Conservation (phyloP, 1,140 invertebrate species). For the Colletes latitarsis region DNA sequence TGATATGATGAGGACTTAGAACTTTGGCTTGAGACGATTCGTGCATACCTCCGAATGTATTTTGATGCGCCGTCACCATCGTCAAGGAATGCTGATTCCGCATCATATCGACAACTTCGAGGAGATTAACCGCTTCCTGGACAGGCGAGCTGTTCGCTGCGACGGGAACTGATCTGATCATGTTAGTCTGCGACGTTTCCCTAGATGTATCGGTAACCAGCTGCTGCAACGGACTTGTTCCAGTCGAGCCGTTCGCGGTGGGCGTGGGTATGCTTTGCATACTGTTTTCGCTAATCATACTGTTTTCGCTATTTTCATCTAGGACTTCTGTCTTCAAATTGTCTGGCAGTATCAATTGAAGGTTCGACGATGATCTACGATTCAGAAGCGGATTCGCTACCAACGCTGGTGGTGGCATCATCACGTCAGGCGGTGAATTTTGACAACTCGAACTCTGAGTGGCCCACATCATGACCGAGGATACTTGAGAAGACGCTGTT, state of each 20-base stretch:
- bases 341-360: conserved; percentile 78
- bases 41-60: conserved; percentile 72
- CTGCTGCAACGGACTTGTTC: conserved; percentile 73
- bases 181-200: conserved; percentile 66
- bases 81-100: conserved; percentile 73
- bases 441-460: conserved; percentile 65
- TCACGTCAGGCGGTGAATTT: conserved; percentile 70
- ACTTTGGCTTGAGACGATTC: conserved; percentile 76
- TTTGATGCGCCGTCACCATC: conserved; percentile 68
- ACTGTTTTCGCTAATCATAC: conserved; percentile 81
- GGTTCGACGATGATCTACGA: conserved; percentile 74
- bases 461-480: conserved; percentile 76
- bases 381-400: conserved; percentile 72
- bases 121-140: conserved; percentile 71
- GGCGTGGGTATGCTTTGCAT: conserved; percentile 74
- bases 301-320: conserved; percentile 86
- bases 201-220: conserved; percentile 73
- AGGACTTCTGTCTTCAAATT: conserved; percentile 86
- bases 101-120: conserved; percentile 78
- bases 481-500: conserved; percentile 59
- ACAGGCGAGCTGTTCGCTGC: conserved; percentile 67
- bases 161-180: conserved; percentile 66
- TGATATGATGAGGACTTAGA: conserved; percentile 76
- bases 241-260: conserved; percentile 56
- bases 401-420: conserved; percentile 78